Percentiles rank a stretch among this genome's conserved stretches.
Conservation (phyloP, 2,797 vertebrate genomes). For the Scomberomorus guttatus region DNA sequence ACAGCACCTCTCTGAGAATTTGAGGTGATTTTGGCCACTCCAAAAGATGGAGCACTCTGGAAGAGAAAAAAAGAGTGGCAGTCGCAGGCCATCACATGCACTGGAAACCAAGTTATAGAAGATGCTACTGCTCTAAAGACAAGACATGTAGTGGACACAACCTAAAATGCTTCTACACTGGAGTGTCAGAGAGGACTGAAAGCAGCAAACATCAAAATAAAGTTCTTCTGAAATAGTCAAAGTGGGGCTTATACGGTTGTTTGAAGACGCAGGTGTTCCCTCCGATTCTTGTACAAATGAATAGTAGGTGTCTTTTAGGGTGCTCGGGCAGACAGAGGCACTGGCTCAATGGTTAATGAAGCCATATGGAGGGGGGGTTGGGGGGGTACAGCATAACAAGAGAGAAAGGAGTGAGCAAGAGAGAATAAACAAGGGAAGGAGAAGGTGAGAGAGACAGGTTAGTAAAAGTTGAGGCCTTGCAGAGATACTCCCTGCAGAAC, state of each 20-base stretch:
- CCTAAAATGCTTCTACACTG: too few species aligned
- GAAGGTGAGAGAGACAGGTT: neutral
- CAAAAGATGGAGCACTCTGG: neutral
- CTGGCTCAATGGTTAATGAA: neutral
- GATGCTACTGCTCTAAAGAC: too few species aligned
- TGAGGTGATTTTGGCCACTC: neutral
- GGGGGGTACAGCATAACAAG: neutral
- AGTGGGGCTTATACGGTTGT: neutral
- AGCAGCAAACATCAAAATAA: too few species aligned
- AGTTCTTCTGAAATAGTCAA: too few species aligned
- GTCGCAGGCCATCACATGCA: too few species aligned
- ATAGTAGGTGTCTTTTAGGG: neutral
- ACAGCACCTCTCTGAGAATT: neutral
- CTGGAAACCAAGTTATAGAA: too few species aligned
- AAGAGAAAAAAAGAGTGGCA: neutral
- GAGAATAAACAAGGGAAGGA: neutral
- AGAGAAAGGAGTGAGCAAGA: neutral
- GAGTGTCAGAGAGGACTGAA: too few species aligned
- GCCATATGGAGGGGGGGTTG: neutral
- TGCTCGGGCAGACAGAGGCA: neutral
- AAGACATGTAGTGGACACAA: too few species aligned
- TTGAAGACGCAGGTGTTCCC: neutral
- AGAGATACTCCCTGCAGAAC: conserved; percentile 4
- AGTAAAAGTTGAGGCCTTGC: neutral
- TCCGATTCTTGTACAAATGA: too few species aligned